Percentiles rank a stretch among this genome's conserved stretches.
Conservation (phyloP, 2,888 invertebrate genomes). For the Penaeus monodon region DNA sequence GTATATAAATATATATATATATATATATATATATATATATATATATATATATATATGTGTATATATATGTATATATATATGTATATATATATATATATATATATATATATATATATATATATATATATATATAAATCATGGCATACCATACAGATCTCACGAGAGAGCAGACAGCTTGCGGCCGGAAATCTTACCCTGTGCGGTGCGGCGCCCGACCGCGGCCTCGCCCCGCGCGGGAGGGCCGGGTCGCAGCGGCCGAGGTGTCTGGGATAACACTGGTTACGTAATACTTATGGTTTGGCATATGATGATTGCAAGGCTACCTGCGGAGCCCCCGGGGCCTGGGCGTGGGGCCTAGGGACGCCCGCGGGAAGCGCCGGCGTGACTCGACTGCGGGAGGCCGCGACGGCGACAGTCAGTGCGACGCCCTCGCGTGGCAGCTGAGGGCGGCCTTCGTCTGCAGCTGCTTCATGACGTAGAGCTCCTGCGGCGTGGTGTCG, state of each 20-base stretch:
- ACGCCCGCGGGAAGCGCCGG: not conserved
- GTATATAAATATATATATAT: constrained; percentile 15
- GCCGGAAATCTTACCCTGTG: too few species aligned
- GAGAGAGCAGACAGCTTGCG: too few species aligned
- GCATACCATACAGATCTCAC: too few species aligned
- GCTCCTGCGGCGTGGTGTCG: constrained; percentile 52
- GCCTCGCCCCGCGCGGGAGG: too few species aligned
- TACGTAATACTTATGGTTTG: too few species aligned
- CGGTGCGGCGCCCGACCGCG: too few species aligned
- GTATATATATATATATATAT: constrained; percentile 25
- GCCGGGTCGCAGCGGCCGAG: too few species aligned
- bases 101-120: constrained; percentile 19
- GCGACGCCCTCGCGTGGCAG: constrained; percentile 15
- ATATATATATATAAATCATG: not conserved
- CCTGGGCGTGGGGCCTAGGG: not conserved
- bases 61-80: constrained; percentile 4
- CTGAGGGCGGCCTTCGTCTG: constrained; percentile 49
- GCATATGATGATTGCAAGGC: too few species aligned
- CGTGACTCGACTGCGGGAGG: not conserved
- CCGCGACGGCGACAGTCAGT: not conserved
- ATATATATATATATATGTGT: constrained; percentile 18
- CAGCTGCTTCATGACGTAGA: constrained; percentile 49
- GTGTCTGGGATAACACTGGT: too few species aligned
- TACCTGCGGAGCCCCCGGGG: too few species aligned
- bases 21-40: not conserved